These are phyloP conservation scores for Drosophila pallidifrons DNA, from an alignment of 1,140 invertebrate species.

Conservation along the genomic window DNA sequence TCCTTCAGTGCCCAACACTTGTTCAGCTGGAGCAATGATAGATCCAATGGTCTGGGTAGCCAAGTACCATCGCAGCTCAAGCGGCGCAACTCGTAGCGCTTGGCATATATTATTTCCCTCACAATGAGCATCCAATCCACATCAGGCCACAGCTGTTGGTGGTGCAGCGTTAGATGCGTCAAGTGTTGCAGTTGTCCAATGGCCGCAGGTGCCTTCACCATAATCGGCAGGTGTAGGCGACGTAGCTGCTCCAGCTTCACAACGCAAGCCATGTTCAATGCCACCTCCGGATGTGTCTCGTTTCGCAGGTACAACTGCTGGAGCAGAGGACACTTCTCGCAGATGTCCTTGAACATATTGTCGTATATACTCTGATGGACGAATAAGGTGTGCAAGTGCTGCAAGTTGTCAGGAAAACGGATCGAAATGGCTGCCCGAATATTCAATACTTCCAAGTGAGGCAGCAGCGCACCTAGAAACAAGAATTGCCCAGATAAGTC, in stretches of 20 bases:
- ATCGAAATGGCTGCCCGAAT: constrained; percentile 3
- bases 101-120: constrained; percentile 32
- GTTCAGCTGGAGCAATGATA: constrained; percentile 35
- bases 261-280: constrained; percentile 31
- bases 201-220: constrained; percentile 10
- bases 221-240: constrained; percentile 42
- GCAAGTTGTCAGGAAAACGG: constrained; percentile 26
- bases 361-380: constrained; percentile 7
- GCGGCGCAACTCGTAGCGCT: constrained; percentile 32
- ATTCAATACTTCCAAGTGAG: constrained; percentile 24
- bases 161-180: constrained; percentile 44
- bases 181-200: constrained; percentile 34
- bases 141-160: constrained; percentile 23
- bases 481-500: background rate
- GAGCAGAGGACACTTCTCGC: constrained; percentile 33
- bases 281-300: background rate
- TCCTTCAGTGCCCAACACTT: constrained; percentile 48
- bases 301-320: constrained; percentile 23
- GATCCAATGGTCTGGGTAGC: constrained; percentile 24
- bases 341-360: constrained; percentile 28
- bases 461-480: constrained; percentile 34
- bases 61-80: constrained; percentile 55
- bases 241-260: constrained; percentile 23
- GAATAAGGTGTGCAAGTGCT: constrained; percentile 10
- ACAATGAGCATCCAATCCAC: constrained; percentile 49